phyloP scores from a whole-genome alignment of 2,113 vertebrate species.

The Rhinopomastus cyanomelas region DNA sequence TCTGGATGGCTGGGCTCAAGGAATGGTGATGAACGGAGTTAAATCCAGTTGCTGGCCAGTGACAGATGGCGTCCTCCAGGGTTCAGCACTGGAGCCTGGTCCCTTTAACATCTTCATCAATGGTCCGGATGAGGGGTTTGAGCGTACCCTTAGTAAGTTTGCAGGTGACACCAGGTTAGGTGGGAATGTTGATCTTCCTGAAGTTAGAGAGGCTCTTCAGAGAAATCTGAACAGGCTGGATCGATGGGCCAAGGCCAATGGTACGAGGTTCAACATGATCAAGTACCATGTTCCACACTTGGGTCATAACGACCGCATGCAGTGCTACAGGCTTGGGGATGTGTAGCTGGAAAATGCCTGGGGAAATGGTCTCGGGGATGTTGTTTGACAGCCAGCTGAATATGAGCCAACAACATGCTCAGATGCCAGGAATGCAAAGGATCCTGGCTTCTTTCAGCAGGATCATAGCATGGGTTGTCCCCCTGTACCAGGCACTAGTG shows the following conservation, averaged over 20 bases:
- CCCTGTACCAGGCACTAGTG: background rate
- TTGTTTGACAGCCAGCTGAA: too few relatives aligned
- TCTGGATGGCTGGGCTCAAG: background rate
- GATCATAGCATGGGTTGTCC: background rate
- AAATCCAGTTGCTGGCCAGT: background rate
- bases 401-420: too few relatives aligned
- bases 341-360: too few relatives aligned
- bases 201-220: background rate
- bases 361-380: too few relatives aligned
- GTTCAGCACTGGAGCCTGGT: background rate
- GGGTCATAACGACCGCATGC: too few relatives aligned
- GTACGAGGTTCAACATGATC: background rate
- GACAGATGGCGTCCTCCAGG: background rate
- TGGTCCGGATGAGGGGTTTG: background rate
- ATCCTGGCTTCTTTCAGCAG: background rate
- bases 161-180: background rate
- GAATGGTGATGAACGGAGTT: background rate
- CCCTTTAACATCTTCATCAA: background rate
- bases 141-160: background rate
- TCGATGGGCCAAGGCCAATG: background rate
- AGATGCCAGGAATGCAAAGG: background rate
- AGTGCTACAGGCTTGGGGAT: too few relatives aligned
- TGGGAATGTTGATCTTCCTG: background rate
- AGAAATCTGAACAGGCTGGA: background rate
- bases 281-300: background rate